phyloP scores from a whole-genome alignment of 2,113 vertebrate genomes.

The Calyptommatus sinebrachiatus region DNA sequence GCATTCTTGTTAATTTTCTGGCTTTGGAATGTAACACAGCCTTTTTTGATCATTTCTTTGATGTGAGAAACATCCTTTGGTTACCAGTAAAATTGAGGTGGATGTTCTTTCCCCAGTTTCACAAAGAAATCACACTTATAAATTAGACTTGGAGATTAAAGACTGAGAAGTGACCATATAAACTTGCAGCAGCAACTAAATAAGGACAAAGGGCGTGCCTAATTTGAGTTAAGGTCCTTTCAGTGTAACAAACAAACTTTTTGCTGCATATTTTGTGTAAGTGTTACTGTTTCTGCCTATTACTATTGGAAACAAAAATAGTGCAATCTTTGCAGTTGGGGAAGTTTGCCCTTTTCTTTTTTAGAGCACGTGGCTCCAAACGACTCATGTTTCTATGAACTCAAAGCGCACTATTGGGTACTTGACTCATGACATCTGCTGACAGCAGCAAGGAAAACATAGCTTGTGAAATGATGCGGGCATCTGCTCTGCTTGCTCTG shows the following conservation, averaged over 20 bases:
- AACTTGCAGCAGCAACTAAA: conserved; percentile 67
- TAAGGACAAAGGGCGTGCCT: conserved; percentile 72
- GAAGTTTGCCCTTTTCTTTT: conserved; percentile 78
- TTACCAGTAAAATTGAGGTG: conserved; percentile 87
- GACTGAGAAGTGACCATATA: conserved; percentile 68
- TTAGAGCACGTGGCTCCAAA: conserved; percentile 79
- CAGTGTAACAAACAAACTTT: conserved; percentile 62
- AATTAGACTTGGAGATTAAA: conserved; percentile 78
- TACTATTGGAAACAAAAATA: conserved; percentile 83
- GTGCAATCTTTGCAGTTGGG: conserved; percentile 85
- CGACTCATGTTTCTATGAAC: conserved; percentile 78
- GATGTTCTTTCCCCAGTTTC: conserved; percentile 83
- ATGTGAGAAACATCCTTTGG: conserved; percentile 85
- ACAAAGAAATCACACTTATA: conserved; percentile 87
- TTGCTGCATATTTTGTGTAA: conserved; percentile 89
- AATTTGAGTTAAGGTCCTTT: conserved; percentile 70
- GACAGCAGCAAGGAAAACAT: conserved; percentile 79
- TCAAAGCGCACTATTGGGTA: conserved; percentile 89
- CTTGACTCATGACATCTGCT: conserved; percentile 81
- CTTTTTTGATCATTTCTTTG: conserved; percentile 89
- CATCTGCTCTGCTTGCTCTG: conserved; percentile 81
- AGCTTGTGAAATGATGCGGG: conserved; percentile 78
- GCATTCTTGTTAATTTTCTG: conserved; percentile 88
- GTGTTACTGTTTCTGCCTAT: conserved; percentile 80
- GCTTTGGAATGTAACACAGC: conserved; percentile 98